Evolutionary conservation across 2,888 invertebrate genomes (phyloP).

Genomic region (Linyphia triangularis): DNA sequence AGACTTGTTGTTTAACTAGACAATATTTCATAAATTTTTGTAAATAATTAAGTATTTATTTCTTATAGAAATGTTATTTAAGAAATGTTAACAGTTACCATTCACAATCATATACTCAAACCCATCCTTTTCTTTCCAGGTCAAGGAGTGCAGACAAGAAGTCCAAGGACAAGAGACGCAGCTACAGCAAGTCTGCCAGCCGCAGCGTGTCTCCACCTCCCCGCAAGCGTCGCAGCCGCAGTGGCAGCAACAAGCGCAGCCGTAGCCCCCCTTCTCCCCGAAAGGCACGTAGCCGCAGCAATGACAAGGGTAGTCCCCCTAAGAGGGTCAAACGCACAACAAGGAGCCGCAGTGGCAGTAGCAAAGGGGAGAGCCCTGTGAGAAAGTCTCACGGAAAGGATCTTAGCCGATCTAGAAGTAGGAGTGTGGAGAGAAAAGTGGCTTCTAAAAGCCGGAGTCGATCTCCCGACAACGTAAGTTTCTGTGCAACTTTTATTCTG

Average conservation of each 20-base stretch:
- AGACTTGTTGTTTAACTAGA: too few relatives aligned
- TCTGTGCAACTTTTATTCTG: not conserved
- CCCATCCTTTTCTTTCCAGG: slow-evolving; percentile 3
- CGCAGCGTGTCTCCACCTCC: slow-evolving; percentile 41
- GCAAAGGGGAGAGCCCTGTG: not conserved
- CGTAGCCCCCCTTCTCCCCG: slow-evolving; percentile 14
- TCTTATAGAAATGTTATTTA: too few relatives aligned
- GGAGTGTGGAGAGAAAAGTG: slow-evolving; percentile 22
- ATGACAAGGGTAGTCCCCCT: slow-evolving; percentile 11
- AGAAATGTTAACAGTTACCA: too few relatives aligned
- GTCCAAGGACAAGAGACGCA: slow-evolving; percentile 25
- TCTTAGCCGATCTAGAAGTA: slow-evolving; percentile 37
- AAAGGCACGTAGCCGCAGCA: slow-evolving; percentile 21
- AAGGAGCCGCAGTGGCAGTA: slow-evolving; percentile 23
- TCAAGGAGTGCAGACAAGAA: slow-evolving; percentile 58
- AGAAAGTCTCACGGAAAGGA: slow-evolving; percentile 36
- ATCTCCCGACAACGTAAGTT: slow-evolving; percentile 42
- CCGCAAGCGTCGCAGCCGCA: slow-evolving; percentile 34
- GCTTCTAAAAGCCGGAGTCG: slow-evolving; percentile 49
- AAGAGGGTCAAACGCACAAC: slow-evolving; percentile 1
- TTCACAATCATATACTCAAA: too few relatives aligned
- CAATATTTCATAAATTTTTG: too few relatives aligned
- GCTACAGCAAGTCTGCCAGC: slow-evolving; percentile 57
- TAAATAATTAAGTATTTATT: too few relatives aligned
- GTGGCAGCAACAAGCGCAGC: slow-evolving; percentile 25